Percentiles rank a stretch among this genome's conserved stretches.
Evolutionary conservation across 2,113 vertebrate species (phyloP).

Genomic region (Bambusicola thoracicus): DNA sequence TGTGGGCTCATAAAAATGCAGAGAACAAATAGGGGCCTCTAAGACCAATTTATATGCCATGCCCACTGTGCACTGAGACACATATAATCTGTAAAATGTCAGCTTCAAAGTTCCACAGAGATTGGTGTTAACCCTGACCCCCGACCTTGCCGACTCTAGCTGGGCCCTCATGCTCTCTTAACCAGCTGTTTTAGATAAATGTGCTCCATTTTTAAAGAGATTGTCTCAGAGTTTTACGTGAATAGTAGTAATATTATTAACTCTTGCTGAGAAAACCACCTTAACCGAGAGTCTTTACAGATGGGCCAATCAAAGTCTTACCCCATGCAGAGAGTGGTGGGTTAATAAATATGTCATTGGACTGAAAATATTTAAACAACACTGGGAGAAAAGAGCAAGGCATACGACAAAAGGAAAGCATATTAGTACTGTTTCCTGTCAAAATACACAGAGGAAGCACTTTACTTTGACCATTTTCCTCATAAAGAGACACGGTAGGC

Average conservation of each 20-base stretch:
- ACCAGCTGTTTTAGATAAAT: conserved; percentile 96
- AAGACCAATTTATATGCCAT: conserved; percentile 87
- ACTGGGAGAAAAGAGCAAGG: conserved; percentile 78
- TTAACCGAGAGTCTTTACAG: conserved; percentile 75
- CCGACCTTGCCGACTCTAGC: conserved; percentile 83
- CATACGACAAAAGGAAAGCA: conserved; percentile 82
- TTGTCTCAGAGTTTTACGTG: conserved; percentile 79
- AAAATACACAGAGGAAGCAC: conserved; percentile 87
- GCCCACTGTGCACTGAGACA: conserved; percentile 83
- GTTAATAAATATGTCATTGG: conserved; percentile 87
- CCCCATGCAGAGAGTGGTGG: conserved; percentile 76
- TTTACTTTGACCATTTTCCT: conserved; percentile 84
- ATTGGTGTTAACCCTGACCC: conserved; percentile 93
- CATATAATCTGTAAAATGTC: conserved; percentile 92
- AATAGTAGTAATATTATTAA: conserved; percentile 83
- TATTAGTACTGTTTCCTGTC: conserved; percentile 85
- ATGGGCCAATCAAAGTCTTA: conserved; percentile 74
- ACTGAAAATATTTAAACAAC: conserved; percentile 84
- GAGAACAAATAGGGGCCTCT: conserved; percentile 87
- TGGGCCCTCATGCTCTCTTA: conserved; percentile 82
- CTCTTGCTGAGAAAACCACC: conserved; percentile 81
- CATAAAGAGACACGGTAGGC: conserved; percentile 82
- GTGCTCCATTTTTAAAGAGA: conserved; percentile 82
- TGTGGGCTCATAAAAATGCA: conserved; percentile 87
- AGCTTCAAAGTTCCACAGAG: conserved; percentile 93